These are phyloP conservation scores for Thymelicus sylvestris DNA, from an alignment of 2,888 invertebrate species.

Conservation along the genomic window DNA sequence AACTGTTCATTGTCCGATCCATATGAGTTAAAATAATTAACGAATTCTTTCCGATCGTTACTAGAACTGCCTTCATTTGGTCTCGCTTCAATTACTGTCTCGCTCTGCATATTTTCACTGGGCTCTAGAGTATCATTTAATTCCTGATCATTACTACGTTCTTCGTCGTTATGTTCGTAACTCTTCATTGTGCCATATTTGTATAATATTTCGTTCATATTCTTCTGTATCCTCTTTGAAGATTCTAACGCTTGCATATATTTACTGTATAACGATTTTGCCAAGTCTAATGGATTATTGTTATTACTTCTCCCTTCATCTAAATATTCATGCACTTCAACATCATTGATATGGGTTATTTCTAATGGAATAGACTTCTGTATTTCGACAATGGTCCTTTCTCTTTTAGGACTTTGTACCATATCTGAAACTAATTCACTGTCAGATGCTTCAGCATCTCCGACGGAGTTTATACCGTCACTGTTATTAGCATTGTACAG, in stretches of 20 bases:
- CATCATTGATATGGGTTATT: conserved; percentile 77
- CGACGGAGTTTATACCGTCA: conserved; percentile 66
- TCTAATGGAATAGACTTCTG: conserved; percentile 87
- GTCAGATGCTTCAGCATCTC: conserved; percentile 71
- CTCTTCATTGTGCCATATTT: conserved; percentile 47
- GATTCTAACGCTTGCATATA: conserved; percentile 70
- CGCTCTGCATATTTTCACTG: conserved; percentile 63
- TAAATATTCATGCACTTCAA: conserved; percentile 75
- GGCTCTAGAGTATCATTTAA: conserved; percentile 61
- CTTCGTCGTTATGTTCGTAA: conserved; percentile 56
- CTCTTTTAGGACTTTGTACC: conserved; percentile 67
- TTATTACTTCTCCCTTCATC: conserved; percentile 70
- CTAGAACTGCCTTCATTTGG: conserved; percentile 52
- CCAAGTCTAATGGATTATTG: conserved; percentile 57
- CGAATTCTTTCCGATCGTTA: conserved; percentile 57
- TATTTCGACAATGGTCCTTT: conserved; percentile 86
- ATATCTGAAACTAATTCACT: conserved; percentile 70
- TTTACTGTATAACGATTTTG: conserved; percentile 64
- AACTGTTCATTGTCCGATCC: conserved; percentile 60
- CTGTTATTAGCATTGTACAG: conserved; percentile 76
- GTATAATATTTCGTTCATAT: conserved; percentile 57
- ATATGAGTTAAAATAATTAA: conserved; percentile 56
- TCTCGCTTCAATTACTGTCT: conserved; percentile 59
- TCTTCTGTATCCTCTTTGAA: conserved; percentile 65
- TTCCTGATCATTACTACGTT: conserved; percentile 51